These are phyloP conservation scores for Sebastes itinus DNA, from an alignment of 2,797 vertebrate genomes.

Conservation along the genomic window DNA sequence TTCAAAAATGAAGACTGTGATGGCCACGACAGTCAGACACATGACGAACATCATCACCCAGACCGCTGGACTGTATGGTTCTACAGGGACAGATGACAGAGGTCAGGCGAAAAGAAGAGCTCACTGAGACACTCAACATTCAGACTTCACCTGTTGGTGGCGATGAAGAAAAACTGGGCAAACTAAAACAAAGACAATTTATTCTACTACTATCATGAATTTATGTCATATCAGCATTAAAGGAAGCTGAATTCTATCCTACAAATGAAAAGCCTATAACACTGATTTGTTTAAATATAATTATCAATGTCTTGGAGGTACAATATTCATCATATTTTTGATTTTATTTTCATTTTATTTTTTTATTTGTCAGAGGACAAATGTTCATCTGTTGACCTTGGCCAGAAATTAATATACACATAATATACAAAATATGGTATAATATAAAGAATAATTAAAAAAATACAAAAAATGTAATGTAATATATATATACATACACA, in stretches of 20 bases:
- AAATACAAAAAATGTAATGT: background rate
- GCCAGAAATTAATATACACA: background rate
- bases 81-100: conserved; percentile 46
- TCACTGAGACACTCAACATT: background rate
- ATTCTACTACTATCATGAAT: background rate
- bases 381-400: background rate
- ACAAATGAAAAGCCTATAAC: background rate
- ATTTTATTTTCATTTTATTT: too few relatives aligned
- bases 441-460: background rate
- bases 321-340: background rate
- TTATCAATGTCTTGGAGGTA: background rate
- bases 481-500: too few relatives aligned
- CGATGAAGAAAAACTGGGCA: background rate
- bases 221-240: background rate
- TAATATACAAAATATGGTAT: background rate
- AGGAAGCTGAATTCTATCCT: background rate
- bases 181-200: background rate
- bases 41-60: conserved; percentile 99
- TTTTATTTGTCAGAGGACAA: background rate
- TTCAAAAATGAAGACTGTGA: conserved; percentile 96
- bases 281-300: background rate
- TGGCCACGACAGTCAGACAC: conserved; percentile 96
- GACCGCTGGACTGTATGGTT: conserved; percentile 96
- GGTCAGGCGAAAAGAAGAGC: background rate
- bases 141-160: background rate